These are phyloP conservation scores for Potamarius usumacintae DNA, from an alignment of 2,113 vertebrate species.

Conservation along the genomic window DNA sequence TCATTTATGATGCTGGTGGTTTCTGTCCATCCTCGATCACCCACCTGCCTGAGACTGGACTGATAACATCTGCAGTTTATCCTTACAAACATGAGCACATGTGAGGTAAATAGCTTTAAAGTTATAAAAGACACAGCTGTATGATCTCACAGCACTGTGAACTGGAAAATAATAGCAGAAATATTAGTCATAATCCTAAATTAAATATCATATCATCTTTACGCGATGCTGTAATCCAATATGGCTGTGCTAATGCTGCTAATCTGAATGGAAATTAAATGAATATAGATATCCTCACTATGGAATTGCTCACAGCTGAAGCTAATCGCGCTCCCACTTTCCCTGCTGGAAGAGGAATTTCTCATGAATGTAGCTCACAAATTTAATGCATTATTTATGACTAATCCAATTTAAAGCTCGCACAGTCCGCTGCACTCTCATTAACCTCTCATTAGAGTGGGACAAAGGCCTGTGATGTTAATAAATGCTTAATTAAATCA, in stretches of 20 bases:
- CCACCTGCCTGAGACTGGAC: neutral
- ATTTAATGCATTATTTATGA: slow-evolving; percentile 56
- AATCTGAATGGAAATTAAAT: slow-evolving; percentile 25
- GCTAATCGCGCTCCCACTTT: slow-evolving; percentile 11
- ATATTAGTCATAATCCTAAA: neutral
- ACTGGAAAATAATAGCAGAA: neutral
- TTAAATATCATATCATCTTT: neutral
- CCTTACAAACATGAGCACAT: neutral
- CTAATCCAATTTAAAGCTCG: slow-evolving; percentile 48
- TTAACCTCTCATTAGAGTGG: slow-evolving; percentile 56
- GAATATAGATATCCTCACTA: slow-evolving; percentile 4
- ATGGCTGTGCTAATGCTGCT: neutral
- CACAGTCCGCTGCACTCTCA: slow-evolving; percentile 51
- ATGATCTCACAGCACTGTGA: neutral
- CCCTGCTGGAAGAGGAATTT: slow-evolving; percentile 33
- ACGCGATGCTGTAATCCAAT: neutral
- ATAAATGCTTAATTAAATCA: slow-evolving; percentile 56
- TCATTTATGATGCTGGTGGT: neutral
- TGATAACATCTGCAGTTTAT: neutral
- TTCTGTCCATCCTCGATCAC: neutral
- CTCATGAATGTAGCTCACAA: slow-evolving; percentile 37
- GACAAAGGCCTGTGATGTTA: slow-evolving; percentile 50
- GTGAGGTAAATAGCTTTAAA: neutral
- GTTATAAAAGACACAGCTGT: neutral
- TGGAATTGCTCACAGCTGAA: neutral